Evolutionary conservation across 2,888 invertebrate species (phyloP), one percentile per base, ranked within the genome.

Genomic region (Loripinus fragilis): DNA sequence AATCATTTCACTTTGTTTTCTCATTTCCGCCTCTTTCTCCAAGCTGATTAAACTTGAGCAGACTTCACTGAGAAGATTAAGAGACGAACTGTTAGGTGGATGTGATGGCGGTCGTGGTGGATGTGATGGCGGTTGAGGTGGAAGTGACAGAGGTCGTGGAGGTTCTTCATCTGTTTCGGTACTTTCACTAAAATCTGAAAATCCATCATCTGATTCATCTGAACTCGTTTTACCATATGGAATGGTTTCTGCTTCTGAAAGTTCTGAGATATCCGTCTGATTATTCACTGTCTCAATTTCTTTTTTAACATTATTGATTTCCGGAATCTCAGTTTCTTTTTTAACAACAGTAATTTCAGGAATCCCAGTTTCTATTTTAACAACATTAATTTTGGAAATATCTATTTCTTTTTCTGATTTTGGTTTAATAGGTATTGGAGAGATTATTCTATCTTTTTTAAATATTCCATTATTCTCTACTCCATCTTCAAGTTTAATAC

Each of bases 31-130:
- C 42, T 83, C 81, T 70, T 81, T 80, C 48, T 83, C 83, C 15
- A 80, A 78, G 74, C 74, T 78, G 60, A 75, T 71, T 30, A 83
- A 78, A 68, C 80, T 80, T 72, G 80, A 80, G 66, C 83, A 83
- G 0, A 83, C 83, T 25, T 80, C 83, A 77, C 83, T 83, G 0
- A 83, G 75, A 23, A 83, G 65, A 48, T 23, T 60, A 5, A 60
- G 60, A 28, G 60, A 60, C 20, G 30, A 17, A 33, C 33, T 60
- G 7, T 8, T 52, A 20, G 60, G 30, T 20, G n/a, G 66, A 30
- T 70, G 71, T 15, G 77, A 75, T 25, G 52, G 65, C 20, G 74
- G 64, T 25, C 80, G 74, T n/a, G n/a, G n/a, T n/a, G n/a, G n/a
- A n/a, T n/a, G n/a, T n/a, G n/a, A n/a, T n/a, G n/a, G n/a, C n/a